phyloP scores from a whole-genome alignment of 2,888 invertebrate genomes.

The Drosophila borborema region DNA sequence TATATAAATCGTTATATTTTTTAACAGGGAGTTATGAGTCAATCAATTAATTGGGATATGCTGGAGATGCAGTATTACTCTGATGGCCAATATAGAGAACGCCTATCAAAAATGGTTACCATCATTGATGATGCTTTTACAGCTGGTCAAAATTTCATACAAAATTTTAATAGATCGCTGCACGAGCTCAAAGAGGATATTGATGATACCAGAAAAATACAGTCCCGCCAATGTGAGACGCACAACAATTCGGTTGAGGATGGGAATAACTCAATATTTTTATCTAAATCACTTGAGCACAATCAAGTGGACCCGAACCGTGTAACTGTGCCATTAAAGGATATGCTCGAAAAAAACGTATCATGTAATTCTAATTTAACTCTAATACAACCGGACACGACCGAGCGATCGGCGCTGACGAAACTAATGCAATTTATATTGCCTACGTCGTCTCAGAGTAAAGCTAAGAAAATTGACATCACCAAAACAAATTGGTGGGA shows the following conservation, averaged over 20 bases:
- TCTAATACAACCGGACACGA: constrained; percentile 12
- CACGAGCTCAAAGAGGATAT: constrained; percentile 85
- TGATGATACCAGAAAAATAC: constrained; percentile 70
- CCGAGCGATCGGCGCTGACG: constrained; percentile 75
- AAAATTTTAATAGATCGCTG: constrained; percentile 87
- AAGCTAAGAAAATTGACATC: constrained; percentile 86
- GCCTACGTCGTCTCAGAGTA: constrained; percentile 62
- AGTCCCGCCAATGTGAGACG: constrained; percentile 36
- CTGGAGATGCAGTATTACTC: constrained; percentile 94
- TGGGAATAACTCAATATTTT: constrained; percentile 64
- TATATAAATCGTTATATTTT: not conserved
- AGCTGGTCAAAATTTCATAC: constrained; percentile 91
- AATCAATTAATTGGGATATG: constrained; percentile 96
- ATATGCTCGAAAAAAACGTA: constrained; percentile 34
- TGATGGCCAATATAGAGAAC: constrained; percentile 92
- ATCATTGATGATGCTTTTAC: constrained; percentile 90
- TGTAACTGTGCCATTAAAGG: constrained; percentile 41
- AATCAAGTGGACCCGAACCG: constrained; percentile 28
- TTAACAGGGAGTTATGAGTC: constrained; percentile 95
- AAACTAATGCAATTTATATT: constrained; percentile 84
- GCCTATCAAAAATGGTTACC: constrained; percentile 94
- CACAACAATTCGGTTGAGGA: constrained; percentile 18
- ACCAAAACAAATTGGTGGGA: constrained; percentile 90
- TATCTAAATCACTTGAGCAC: constrained; percentile 55
- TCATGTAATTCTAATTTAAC: constrained; percentile 23